phyloP scores from a whole-genome alignment of 2,888 invertebrate genomes.

The Cantharis nigra region DNA sequence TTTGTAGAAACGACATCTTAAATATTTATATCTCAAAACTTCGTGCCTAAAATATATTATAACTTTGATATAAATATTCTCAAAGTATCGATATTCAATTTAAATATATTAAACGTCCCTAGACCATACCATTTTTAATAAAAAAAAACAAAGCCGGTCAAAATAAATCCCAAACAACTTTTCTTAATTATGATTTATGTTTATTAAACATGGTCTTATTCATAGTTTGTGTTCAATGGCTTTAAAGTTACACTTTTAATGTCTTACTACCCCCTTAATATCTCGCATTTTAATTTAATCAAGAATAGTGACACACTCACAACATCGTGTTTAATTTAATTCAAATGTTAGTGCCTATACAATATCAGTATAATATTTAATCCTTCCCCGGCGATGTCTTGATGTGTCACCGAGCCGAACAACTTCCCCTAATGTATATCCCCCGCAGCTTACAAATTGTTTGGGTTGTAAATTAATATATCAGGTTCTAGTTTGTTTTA shows the following conservation, averaged over 20 bases:
- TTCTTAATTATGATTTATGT: slow-evolving; percentile 2
- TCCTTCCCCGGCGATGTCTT: slow-evolving; percentile 48
- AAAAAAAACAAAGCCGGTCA: neutral
- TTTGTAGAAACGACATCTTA: slow-evolving; percentile 22
- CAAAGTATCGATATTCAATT: slow-evolving; percentile 1
- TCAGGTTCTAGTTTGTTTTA: slow-evolving; percentile 45
- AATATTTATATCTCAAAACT: slow-evolving; percentile 18
- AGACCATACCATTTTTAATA: neutral
- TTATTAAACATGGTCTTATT: neutral
- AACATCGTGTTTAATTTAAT: slow-evolving; percentile 54
- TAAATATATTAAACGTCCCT: neutral
- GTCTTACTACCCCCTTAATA: slow-evolving; percentile 16
- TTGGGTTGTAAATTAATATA: slow-evolving; percentile 51
- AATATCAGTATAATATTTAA: slow-evolving; percentile 46
- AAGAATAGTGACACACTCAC: slow-evolving; percentile 48
- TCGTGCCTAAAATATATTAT: slow-evolving; percentile 16
- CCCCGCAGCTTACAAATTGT: slow-evolving; percentile 52
- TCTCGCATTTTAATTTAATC: slow-evolving; percentile 50
- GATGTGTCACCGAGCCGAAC: slow-evolving; percentile 45
- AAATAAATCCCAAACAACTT: neutral
- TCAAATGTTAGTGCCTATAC: slow-evolving; percentile 46
- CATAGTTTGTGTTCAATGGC: neutral
- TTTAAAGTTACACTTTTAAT: slow-evolving; percentile 5
- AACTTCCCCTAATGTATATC: slow-evolving; percentile 41
- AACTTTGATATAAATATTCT: neutral